phyloP scores from a whole-genome alignment of 2,797 vertebrate genomes.

The Poeciliopsis paucimaculata region DNA sequence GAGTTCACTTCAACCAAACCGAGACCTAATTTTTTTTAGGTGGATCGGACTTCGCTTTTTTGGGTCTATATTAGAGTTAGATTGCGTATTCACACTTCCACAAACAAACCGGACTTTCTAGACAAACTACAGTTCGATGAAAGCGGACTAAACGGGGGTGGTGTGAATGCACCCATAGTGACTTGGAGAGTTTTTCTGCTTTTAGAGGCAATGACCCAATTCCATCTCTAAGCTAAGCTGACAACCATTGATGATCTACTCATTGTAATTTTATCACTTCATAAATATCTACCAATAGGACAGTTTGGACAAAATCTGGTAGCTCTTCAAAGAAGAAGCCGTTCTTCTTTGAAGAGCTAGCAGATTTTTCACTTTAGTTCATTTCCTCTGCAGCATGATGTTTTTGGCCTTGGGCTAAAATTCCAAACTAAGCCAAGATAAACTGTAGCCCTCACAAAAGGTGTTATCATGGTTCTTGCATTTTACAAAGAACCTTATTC shows the following conservation, averaged over 20 bases:
- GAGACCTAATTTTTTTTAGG: too few species aligned
- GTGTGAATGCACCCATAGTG: neutral
- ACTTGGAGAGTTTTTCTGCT: neutral
- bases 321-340: neutral
- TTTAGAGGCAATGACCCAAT: neutral
- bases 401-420: neutral
- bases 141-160: too few species aligned
- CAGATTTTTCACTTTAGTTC: neutral
- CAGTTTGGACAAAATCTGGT: neutral
- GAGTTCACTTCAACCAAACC: too few species aligned
- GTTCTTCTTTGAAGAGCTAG: neutral
- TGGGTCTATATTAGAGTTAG: too few species aligned
- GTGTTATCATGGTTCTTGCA: neutral
- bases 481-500: neutral
- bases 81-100: too few species aligned
- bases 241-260: neutral
- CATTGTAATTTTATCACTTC: neutral
- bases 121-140: too few species aligned
- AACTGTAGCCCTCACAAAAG: neutral
- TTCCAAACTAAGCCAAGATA: constrained; percentile 1
- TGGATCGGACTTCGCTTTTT: too few species aligned
- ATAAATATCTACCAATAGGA: neutral
- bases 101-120: too few species aligned
- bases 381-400: neutral
- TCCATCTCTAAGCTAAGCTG: neutral